phyloP scores from a whole-genome alignment of 2,888 invertebrate genomes.

The Pseudanteris insignis region DNA sequence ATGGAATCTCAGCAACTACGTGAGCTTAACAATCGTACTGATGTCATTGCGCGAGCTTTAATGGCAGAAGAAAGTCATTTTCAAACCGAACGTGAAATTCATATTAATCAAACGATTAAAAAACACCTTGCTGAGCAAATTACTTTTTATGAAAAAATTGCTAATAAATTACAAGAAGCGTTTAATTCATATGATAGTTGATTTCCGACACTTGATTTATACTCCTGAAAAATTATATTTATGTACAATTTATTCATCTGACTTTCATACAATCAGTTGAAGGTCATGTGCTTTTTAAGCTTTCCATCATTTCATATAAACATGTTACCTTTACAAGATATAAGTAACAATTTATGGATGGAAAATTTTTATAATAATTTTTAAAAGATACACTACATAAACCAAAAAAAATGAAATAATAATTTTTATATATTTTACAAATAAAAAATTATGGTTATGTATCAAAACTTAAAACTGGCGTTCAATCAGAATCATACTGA shows the following conservation, averaged over 20 bases:
- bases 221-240: slow-evolving; percentile 11
- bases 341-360: too few relatives aligned
- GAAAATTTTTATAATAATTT: too few relatives aligned
- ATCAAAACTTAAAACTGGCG: too few relatives aligned
- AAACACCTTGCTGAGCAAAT: slow-evolving; percentile 89
- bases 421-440: too few relatives aligned
- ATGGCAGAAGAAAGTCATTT: slow-evolving; percentile 96
- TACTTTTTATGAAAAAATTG: slow-evolving; percentile 87
- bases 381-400: not conserved
- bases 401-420: too few relatives aligned
- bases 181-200: slow-evolving; percentile 66
- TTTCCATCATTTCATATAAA: not conserved
- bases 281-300: slow-evolving; percentile 6
- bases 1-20: slow-evolving; percentile 83
- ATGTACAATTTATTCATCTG: slow-evolving; percentile 7
- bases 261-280: not conserved
- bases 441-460: too few relatives aligned
- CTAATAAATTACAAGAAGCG: slow-evolving; percentile 76
- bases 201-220: slow-evolving; percentile 31
- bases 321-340: not conserved
- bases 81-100: slow-evolving; percentile 84
- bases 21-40: slow-evolving; percentile 84
- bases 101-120: slow-evolving; percentile 87
- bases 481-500: too few relatives aligned
- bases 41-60: slow-evolving; percentile 90